These are phyloP conservation scores for Halictus rubicundus DNA, from an alignment of 1,140 invertebrate genomes.

Conservation along the genomic window DNA sequence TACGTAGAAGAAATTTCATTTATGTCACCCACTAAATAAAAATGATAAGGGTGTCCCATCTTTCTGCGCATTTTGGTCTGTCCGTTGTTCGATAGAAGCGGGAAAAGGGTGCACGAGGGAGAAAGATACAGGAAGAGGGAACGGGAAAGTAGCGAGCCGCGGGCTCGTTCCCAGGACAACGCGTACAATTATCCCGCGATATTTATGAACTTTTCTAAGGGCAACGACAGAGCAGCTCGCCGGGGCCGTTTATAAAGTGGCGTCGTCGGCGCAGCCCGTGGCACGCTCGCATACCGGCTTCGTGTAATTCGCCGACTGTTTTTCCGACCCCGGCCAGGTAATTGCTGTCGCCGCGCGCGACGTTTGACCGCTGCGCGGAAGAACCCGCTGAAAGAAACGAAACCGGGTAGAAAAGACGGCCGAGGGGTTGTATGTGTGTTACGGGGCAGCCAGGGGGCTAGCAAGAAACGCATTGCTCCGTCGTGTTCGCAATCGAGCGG, in stretches of 20 bases:
- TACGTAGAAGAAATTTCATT: too few relatives aligned
- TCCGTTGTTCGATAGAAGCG: too few relatives aligned
- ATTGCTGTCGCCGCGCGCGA: conserved; percentile 52
- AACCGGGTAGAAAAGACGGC: conserved; percentile 6
- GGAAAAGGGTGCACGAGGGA: too few relatives aligned
- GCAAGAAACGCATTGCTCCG: conserved; percentile 72
- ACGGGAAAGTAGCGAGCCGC: neutral
- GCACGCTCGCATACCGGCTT: conserved; percentile 60
- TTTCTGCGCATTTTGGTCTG: too few relatives aligned
- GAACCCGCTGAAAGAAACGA: conserved; percentile 7
- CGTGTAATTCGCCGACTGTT: conserved; percentile 64
- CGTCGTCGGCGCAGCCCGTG: conserved; percentile 6
- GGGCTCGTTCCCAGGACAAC: neutral
- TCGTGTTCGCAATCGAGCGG: conserved; percentile 65
- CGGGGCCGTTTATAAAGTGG: conserved; percentile 20
- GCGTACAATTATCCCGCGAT: conserved; percentile 25
- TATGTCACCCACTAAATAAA: too few relatives aligned
- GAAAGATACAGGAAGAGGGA: neutral
- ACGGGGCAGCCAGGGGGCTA: neutral
- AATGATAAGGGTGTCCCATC: too few relatives aligned
- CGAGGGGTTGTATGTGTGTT: conserved; percentile 24
- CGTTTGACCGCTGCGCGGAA: neutral
- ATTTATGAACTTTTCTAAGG: conserved; percentile 17
- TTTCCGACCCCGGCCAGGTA: conserved; percentile 60
- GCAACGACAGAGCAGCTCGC: neutral